These are phyloP conservation scores for Caiman crocodilus DNA, from an alignment of 2,797 vertebrate genomes.

Conservation along the genomic window DNA sequence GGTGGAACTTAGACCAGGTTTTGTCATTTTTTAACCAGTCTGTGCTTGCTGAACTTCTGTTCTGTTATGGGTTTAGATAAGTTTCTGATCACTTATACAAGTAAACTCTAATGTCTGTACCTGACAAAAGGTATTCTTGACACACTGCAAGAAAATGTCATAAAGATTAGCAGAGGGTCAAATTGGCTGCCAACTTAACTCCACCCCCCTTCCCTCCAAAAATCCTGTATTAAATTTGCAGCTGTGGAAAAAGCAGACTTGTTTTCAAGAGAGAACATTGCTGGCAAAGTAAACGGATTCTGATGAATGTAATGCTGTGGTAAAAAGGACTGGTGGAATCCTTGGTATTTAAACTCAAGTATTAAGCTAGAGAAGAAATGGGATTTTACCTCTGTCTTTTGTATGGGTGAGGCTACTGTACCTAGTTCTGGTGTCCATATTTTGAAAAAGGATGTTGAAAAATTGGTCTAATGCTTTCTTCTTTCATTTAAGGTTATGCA, in stretches of 20 bases:
- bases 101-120: no score
- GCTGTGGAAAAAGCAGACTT: neutral
- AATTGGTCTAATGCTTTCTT: neutral
- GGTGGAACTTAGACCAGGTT: no score
- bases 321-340: neutral
- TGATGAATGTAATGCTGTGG: neutral
- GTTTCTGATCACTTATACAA: no score
- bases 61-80: no score
- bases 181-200: neutral
- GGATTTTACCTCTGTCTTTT: neutral
- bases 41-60: no score
- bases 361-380: neutral
- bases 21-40: no score
- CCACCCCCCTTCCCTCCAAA: no score
- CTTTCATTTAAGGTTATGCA: neutral
- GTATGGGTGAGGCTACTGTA: neutral
- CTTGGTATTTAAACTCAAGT: neutral
- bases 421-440: neutral
- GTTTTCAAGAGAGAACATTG: neutral
- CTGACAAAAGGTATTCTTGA: no score
- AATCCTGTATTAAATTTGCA: neutral
- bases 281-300: neutral
- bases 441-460: neutral
- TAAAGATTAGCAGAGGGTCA: neutral
- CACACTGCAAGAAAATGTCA: neutral